Conservation (phyloP, 2,888 invertebrate species). For the Leucania comma region DNA sequence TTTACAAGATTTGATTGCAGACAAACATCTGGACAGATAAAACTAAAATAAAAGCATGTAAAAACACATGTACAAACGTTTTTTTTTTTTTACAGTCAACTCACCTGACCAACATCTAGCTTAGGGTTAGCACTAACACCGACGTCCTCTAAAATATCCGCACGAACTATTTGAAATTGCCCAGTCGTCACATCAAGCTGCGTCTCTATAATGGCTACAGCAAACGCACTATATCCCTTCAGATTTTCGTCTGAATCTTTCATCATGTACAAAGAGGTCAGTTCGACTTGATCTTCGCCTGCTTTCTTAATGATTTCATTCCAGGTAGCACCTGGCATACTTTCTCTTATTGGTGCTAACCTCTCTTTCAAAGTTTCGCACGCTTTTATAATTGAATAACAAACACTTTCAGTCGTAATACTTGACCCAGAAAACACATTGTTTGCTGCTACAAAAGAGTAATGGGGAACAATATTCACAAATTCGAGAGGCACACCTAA, state of each 20-base stretch:
- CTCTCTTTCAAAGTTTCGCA: slow-evolving; percentile 91
- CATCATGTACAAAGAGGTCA: slow-evolving; percentile 92
- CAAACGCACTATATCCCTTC: slow-evolving; percentile 90
- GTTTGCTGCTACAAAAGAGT: slow-evolving; percentile 91
- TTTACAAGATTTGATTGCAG: too few relatives aligned
- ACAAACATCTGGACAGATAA: too few relatives aligned
- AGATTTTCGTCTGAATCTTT: slow-evolving; percentile 87
- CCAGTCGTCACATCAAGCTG: slow-evolving; percentile 94
- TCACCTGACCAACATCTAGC: slow-evolving; percentile 92
- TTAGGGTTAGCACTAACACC: slow-evolving; percentile 92
- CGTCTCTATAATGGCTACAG: slow-evolving; percentile 91
- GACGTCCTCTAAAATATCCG: slow-evolving; percentile 93
- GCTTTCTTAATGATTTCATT: slow-evolving; percentile 90
- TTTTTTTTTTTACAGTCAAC: slow-evolving; percentile 5
- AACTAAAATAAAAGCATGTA: too few relatives aligned
- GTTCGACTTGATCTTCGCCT: slow-evolving; percentile 87
- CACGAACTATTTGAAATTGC: slow-evolving; percentile 90
- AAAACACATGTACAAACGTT: rapidly evolving
- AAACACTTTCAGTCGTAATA: slow-evolving; percentile 92
- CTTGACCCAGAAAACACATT: slow-evolving; percentile 92
- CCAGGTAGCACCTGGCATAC: slow-evolving; percentile 90
- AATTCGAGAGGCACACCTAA: slow-evolving; percentile 92
- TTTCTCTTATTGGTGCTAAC: slow-evolving; percentile 89
- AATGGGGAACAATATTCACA: slow-evolving; percentile 91
- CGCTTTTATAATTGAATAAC: slow-evolving; percentile 90